Evolutionary conservation across 2,113 vertebrate species (phyloP), one percentile per base, ranked within the genome.

Genomic region (Tautogolabrus adspersus): DNA sequence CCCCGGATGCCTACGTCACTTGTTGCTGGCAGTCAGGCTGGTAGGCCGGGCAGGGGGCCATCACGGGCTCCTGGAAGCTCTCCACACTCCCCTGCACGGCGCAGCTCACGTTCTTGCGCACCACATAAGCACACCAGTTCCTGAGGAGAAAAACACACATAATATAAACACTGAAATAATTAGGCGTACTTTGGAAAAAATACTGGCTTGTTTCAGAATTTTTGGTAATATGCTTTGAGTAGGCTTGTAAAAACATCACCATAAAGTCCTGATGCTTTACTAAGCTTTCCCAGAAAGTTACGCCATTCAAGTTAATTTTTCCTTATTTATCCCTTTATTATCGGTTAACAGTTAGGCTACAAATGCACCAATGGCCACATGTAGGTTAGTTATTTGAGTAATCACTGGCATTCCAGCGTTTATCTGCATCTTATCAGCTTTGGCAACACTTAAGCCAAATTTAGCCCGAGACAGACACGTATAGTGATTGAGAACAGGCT

Each of bases 41-140:
- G 91, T 94, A 95, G 90, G 94, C 92, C 64, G 95, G 91, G 87
- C 97, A 99, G 49, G 91, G 91, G 82, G 89, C 94, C 88, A 96
- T 94, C 82, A 96, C 95, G 49, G 97, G 95, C 87, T 97, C 96
- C 85, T 95, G 91, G 86, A 94, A 97, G 82, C 94, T 96, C 92
- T 97, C 96, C 44, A 95, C 94, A 66, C 96, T 94, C 75, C 96
- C 97, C 88, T 96, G 94, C 88, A 99, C 97, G 0, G 96, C 93
- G 90, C 97, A 99, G 90, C 95, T 99, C 91, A 98, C 96, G 79
- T 98, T 99, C 94, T 91, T 98, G 82, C 95, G 96, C 87, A 98
- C 96, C 7, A 99, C 95, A 88, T 96, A 96, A 70, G 98, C 98
- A 84, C 98, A 99, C 97, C 97, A 98, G 93, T 98, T 98, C 92